Base-by-base conservation (phyloP, 2,797 vertebrate genomes). In the Avahi laniger region DNA sequence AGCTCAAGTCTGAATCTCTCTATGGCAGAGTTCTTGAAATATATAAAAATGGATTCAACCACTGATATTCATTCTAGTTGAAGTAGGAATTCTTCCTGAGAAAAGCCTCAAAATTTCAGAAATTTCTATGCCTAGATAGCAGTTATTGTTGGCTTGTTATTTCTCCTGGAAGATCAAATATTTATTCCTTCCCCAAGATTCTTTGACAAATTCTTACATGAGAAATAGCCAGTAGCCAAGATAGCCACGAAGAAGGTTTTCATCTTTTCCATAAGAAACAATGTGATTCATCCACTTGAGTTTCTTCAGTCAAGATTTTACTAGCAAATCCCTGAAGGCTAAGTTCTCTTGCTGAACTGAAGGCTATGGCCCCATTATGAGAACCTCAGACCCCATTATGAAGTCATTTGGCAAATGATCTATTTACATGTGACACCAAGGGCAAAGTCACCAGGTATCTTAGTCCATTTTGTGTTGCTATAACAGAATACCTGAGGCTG, bases 161-260 rank as follows among this genome's bases (percentile, higher is more conserved):
- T 72, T 85, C 78, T 41, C 41, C 61, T 67, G 48, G 13, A 70
- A 70, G 59, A 69, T 46, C 24, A 92, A 83, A 35, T 72, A 20
- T 88, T 88, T 50, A 26, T 13, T 95, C 24, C n/a, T n/a, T 93
- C 88, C 35, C 57, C 59, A 69, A 70, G 20, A 7, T 76, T 93
- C 30, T 93, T 52, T 87, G n/a, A 67, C 13, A 96, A 75, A 89
- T 91, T 10, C 96, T 98, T 97, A 97, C 97, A 20, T 89, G 86
- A 96, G 70, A 97, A 96, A 95, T 30, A 98, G 79, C 76, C 43
- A 81, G 63, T 78, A 84, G 38, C 48, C 79, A 96, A 87, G 59
- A 97, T 6, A 78, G 35, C 52, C 87, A 95, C 7, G n/a, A 96
- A 93, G 95, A 95, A 84, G 24, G 35, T 79, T 93, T 87, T 91